Percentiles rank a stretch among this genome's conserved stretches.
Evolutionary conservation across 1,140 invertebrate species (phyloP).

Genomic region (Calephelis nemesis): DNA sequence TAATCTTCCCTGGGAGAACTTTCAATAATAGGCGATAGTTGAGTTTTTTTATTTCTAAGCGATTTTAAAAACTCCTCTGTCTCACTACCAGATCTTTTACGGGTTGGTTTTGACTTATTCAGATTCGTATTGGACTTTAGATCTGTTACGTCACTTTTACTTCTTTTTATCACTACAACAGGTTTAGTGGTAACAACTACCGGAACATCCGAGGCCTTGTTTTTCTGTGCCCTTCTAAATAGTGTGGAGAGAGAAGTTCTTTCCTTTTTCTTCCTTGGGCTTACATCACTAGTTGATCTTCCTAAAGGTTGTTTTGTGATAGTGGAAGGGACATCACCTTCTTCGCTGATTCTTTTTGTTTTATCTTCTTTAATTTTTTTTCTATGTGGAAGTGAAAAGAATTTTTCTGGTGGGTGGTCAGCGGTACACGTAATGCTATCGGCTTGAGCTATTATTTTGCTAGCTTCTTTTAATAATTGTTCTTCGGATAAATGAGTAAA

Average conservation of each 20-base stretch:
- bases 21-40: constrained; percentile 89
- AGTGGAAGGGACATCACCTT: constrained; percentile 43
- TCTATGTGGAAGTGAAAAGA: constrained; percentile 82
- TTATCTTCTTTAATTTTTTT: constrained; percentile 66
- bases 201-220: constrained; percentile 56
- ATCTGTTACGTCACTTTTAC: constrained; percentile 85
- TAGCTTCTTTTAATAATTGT: constrained; percentile 85
- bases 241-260: constrained; percentile 81
- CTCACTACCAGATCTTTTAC: constrained; percentile 76
- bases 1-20: constrained; percentile 83
- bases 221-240: constrained; percentile 78
- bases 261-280: constrained; percentile 67
- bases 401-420: constrained; percentile 80
- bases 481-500: constrained; percentile 82
- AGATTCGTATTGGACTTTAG: constrained; percentile 76
- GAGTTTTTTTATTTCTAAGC: constrained; percentile 80
- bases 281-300: constrained; percentile 79
- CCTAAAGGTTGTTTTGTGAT: constrained; percentile 56
- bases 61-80: constrained; percentile 78
- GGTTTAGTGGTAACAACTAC: constrained; percentile 69
- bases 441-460: constrained; percentile 83
- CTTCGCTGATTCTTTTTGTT: constrained; percentile 72
- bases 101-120: constrained; percentile 62
- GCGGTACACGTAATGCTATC: constrained; percentile 82
- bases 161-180: constrained; percentile 78